Percentiles rank a stretch among this genome's conserved stretches.
Conservation (phyloP, 2,113 vertebrate species). For the Anas platyrhynchos region DNA sequence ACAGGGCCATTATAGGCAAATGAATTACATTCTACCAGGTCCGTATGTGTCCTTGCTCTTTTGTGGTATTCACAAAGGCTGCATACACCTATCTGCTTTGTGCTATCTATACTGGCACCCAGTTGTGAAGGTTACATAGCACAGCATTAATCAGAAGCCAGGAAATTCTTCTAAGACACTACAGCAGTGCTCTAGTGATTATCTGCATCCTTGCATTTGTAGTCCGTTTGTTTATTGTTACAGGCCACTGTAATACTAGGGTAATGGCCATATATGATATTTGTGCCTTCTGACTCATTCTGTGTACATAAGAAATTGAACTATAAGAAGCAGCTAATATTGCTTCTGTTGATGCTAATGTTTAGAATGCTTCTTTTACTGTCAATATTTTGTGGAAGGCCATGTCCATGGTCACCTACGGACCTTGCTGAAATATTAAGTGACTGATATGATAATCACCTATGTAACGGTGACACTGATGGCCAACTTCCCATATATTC, state of each 20-base stretch:
- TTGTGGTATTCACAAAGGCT: not conserved
- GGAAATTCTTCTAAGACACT: not conserved
- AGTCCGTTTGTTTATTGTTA: not conserved
- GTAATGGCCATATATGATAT: not conserved
- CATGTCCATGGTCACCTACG: not conserved
- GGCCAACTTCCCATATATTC: not conserved
- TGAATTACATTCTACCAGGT: conserved; percentile 9
- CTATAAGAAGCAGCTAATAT: not conserved
- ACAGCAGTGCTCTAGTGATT: not conserved
- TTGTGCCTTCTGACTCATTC: not conserved
- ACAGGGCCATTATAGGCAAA: conserved; percentile 44
- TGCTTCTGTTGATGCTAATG: not conserved
- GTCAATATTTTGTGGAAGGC: not conserved
- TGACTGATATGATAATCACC: not conserved
- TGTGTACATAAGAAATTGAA: not conserved
- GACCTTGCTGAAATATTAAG: accelerated
- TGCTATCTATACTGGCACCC: not conserved
- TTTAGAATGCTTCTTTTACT: not conserved
- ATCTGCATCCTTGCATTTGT: not conserved
- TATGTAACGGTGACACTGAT: not conserved
- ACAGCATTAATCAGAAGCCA: not conserved
- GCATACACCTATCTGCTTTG: not conserved
- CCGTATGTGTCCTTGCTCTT: not conserved
- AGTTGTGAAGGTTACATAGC: not conserved
- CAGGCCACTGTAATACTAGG: not conserved